These are phyloP conservation scores for Chloroceryle amazona DNA, from an alignment of 2,797 vertebrate genomes.

Conservation along the genomic window DNA sequence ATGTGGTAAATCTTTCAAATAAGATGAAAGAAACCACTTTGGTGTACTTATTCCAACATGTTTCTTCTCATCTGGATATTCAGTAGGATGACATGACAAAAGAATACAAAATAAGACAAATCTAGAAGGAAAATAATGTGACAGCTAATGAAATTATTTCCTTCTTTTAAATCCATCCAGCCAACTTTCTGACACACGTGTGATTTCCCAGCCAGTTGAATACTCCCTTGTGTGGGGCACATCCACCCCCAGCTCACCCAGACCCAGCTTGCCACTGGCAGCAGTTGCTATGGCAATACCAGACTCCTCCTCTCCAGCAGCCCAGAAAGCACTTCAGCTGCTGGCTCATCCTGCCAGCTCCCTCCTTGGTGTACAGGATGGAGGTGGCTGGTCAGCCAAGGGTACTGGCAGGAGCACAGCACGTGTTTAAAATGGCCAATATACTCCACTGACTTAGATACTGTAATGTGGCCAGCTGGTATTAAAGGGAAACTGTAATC, in stretches of 20 bases:
- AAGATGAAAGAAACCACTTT: neutral
- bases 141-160: neutral
- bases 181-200: neutral
- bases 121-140: neutral
- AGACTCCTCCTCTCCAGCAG: neutral
- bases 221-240: rapidly evolving
- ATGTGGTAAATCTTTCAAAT: neutral
- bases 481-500: neutral
- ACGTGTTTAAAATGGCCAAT: neutral
- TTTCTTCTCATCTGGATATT: neutral
- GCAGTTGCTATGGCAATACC: rapidly evolving
- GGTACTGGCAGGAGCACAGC: neutral
- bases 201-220: neutral
- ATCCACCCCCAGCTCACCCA: neutral
- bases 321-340: neutral
- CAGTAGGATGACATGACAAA: neutral
- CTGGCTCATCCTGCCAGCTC: neutral
- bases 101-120: neutral
- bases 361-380: rapidly evolving
- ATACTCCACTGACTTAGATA: neutral
- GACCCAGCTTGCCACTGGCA: neutral
- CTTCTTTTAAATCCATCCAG: neutral
- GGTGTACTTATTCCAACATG: neutral
- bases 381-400: neutral
- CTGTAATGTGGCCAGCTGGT: neutral